phyloP scores from a whole-genome alignment of 2,888 invertebrate species.

The Himalopsyche japonica region DNA sequence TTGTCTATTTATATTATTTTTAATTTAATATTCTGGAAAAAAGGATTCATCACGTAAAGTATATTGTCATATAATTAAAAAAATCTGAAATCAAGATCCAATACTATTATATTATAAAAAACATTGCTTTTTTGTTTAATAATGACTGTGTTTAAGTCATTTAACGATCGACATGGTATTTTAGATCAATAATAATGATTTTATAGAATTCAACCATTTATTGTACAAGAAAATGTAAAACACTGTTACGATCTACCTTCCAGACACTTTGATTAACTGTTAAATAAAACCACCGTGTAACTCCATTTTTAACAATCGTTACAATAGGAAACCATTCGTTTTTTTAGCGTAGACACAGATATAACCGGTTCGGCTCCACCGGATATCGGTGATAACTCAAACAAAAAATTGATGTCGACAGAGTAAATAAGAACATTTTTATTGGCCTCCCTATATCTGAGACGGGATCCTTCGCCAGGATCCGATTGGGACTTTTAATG shows the following conservation, averaged over 20 bases:
- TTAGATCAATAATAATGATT: too few relatives aligned
- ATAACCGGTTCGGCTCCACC: not conserved
- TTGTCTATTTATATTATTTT: too few relatives aligned
- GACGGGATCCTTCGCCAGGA: not conserved
- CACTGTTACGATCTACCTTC: not conserved
- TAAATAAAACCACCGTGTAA: not conserved
- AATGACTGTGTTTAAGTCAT: too few relatives aligned
- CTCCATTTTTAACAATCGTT: not conserved
- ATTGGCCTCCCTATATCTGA: not conserved
- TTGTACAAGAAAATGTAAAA: not conserved
- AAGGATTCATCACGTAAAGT: too few relatives aligned
- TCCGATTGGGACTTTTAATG: slow-evolving; percentile 17
- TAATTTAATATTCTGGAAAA: too few relatives aligned
- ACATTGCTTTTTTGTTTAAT: too few relatives aligned
- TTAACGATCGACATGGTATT: too few relatives aligned
- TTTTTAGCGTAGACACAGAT: not conserved
- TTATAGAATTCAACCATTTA: too few relatives aligned
- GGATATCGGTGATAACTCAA: slow-evolving; percentile 26
- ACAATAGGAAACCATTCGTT: not conserved
- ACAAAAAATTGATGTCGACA: slow-evolving; percentile 9
- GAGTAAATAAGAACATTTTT: slow-evolving; percentile 20
- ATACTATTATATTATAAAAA: too few relatives aligned
- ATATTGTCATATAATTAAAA: too few relatives aligned
- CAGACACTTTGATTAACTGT: not conserved
- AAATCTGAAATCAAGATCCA: too few relatives aligned